phyloP scores from a whole-genome alignment of 2,888 invertebrate species.

The Synanthedon andrenaeformis region DNA sequence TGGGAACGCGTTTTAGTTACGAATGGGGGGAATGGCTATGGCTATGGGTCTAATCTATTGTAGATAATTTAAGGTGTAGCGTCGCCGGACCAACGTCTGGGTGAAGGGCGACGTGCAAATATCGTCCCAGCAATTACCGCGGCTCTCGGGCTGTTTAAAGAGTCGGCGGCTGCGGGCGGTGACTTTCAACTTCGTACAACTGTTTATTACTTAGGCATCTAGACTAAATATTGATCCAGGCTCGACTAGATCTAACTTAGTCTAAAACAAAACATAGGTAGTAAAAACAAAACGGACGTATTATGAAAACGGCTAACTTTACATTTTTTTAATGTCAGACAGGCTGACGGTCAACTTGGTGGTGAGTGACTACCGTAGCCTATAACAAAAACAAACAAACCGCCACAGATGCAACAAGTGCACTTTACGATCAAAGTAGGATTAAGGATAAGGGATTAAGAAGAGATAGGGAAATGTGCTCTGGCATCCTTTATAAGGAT shows the following conservation, averaged over 20 bases:
- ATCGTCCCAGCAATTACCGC: slow-evolving; percentile 42
- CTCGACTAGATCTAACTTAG: not conserved
- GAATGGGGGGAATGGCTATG: not conserved
- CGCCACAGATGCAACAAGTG: too few species aligned
- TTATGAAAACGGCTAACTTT: too few species aligned
- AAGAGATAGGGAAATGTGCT: too few species aligned
- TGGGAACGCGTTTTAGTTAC: not conserved
- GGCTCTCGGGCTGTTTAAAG: slow-evolving; percentile 36
- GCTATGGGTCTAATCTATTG: not conserved
- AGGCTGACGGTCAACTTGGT: too few species aligned
- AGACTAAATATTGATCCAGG: slow-evolving; percentile 21
- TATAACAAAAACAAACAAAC: too few species aligned
- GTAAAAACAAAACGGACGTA: too few species aligned
- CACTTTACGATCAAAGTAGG: too few species aligned
- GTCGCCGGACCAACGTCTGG: not conserved
- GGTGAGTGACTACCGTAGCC: too few species aligned
- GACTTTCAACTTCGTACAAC: slow-evolving; percentile 35
- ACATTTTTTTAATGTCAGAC: too few species aligned
- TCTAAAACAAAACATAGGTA: too few species aligned
- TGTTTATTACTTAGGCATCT: slow-evolving; percentile 29
- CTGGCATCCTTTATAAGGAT: too few species aligned
- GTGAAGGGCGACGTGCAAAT: slow-evolving; percentile 18
- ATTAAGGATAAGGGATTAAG: too few species aligned
- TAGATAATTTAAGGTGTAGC: not conserved
- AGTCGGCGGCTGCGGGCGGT: slow-evolving; percentile 34